Conservation (phyloP, 2,888 invertebrate species). For the Nezara viridula region DNA sequence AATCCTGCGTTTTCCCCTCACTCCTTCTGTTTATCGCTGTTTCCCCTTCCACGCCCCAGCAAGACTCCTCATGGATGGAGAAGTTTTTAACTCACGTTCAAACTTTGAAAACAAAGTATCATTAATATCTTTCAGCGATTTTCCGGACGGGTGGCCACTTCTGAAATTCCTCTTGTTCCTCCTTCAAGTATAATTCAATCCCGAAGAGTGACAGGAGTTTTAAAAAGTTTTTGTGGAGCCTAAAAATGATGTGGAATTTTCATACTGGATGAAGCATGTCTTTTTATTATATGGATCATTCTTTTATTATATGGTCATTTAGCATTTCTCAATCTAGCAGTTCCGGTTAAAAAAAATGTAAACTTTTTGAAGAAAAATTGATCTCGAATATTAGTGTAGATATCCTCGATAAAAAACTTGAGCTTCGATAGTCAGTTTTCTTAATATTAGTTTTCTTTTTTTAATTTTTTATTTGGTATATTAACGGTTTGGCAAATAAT, state of each 20-base stretch:
- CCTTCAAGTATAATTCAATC: background rate
- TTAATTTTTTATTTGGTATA: too few relatives aligned
- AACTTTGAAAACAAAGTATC: conserved; percentile 39
- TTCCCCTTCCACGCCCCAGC: background rate
- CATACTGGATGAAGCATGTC: background rate
- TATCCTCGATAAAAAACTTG: too few relatives aligned
- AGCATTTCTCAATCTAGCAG: too few relatives aligned
- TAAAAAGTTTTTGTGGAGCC: background rate
- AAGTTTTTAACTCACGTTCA: conserved; percentile 44
- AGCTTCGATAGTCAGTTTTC: too few relatives aligned
- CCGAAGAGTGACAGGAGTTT: background rate
- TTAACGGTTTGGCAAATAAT: too few relatives aligned
- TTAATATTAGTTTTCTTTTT: too few relatives aligned
- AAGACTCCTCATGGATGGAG: background rate
- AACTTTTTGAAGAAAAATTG: too few relatives aligned
- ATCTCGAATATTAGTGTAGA: too few relatives aligned
- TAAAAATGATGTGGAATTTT: background rate
- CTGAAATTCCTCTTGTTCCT: background rate
- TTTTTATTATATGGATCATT: background rate
- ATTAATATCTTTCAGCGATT: conserved; percentile 36
- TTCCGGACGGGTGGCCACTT: background rate
- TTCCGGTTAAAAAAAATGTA: too few relatives aligned
- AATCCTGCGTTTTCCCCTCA: background rate
- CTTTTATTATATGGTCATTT: too few relatives aligned
- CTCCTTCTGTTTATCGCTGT: conserved; percentile 14